These are phyloP conservation scores for Hypercompe scribonia DNA, from an alignment of 2,888 invertebrate genomes.

Conservation along the genomic window DNA sequence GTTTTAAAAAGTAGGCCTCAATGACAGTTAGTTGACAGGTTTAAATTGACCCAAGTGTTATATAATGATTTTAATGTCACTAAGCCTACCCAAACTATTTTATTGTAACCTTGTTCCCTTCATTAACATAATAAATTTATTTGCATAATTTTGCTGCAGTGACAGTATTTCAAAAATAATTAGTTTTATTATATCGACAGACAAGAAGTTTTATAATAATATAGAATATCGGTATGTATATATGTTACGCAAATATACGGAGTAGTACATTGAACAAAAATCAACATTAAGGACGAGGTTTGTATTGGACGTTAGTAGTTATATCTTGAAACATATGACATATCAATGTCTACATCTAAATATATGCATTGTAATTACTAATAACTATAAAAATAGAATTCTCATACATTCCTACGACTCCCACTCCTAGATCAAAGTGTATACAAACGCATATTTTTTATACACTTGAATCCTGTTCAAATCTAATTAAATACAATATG, in stretches of 20 bases:
- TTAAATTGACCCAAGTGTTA: constrained; percentile 6
- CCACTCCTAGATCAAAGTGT: too few relatives aligned
- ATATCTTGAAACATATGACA: too few relatives aligned
- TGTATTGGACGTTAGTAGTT: neutral
- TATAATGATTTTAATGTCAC: neutral
- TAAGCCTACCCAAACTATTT: neutral
- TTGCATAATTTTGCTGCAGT: constrained; percentile 4
- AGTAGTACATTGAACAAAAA: neutral
- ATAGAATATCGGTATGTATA: neutral
- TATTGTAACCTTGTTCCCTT: constrained; percentile 4
- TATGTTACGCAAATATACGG: neutral
- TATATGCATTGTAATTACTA: too few relatives aligned
- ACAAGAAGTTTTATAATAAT: neutral
- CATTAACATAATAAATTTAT: constrained; percentile 11
- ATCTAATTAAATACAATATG: too few relatives aligned
- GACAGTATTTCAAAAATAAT: constrained; percentile 1
- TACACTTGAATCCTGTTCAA: too few relatives aligned
- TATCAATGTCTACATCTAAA: too few relatives aligned
- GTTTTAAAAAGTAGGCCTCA: constrained; percentile 5
- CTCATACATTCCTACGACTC: too few relatives aligned
- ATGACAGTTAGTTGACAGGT: constrained; percentile 15
- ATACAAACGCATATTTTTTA: too few relatives aligned
- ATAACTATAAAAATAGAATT: too few relatives aligned
- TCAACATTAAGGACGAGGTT: neutral
- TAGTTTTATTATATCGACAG: neutral